Percentiles rank a stretch among this genome's conserved stretches.
phyloP scores from a whole-genome alignment of 2,888 invertebrate species.

The Malachius bipustulatus region DNA sequence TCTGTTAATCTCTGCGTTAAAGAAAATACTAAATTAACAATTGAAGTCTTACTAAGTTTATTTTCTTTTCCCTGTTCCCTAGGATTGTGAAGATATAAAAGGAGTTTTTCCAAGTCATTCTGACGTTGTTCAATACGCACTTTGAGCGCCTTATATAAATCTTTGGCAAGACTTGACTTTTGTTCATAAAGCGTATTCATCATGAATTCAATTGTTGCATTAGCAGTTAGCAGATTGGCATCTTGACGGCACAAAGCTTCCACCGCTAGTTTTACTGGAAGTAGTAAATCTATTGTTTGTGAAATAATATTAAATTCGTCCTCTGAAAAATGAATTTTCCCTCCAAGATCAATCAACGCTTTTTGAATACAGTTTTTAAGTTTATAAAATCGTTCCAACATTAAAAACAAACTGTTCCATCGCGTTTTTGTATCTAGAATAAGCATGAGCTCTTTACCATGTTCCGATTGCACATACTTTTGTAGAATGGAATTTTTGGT shows the following conservation, averaged over 20 bases:
- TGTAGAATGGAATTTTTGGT: slow-evolving; percentile 17
- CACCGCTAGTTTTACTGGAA: slow-evolving; percentile 19
- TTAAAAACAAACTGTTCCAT: slow-evolving; percentile 18
- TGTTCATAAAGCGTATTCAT: background rate
- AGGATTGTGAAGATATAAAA: slow-evolving; percentile 10
- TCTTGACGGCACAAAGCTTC: slow-evolving; percentile 18
- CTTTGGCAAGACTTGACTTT: slow-evolving; percentile 8
- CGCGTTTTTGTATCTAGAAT: slow-evolving; percentile 18
- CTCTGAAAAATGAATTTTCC: slow-evolving; percentile 10
- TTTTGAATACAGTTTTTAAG: slow-evolving; percentile 17
- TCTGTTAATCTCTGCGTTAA: too few species aligned
- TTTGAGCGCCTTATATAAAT: slow-evolving; percentile 3
- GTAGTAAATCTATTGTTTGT: slow-evolving; percentile 12
- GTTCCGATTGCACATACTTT: slow-evolving; percentile 14
- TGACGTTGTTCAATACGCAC: slow-evolving; percentile 6
- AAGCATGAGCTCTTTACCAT: slow-evolving; percentile 16
- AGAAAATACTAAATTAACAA: too few species aligned
- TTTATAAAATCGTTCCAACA: slow-evolving; percentile 16
- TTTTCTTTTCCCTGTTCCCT: slow-evolving; percentile 6
- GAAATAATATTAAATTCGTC: slow-evolving; percentile 14
- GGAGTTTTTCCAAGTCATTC: slow-evolving; percentile 1
- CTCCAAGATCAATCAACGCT: slow-evolving; percentile 17
- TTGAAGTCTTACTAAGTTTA: too few species aligned
- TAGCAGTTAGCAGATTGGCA: slow-evolving; percentile 15
- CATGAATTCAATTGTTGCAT: slow-evolving; percentile 15